Conservation (phyloP, 2,113 vertebrate species). For the Oryzias javanicus region DNA sequence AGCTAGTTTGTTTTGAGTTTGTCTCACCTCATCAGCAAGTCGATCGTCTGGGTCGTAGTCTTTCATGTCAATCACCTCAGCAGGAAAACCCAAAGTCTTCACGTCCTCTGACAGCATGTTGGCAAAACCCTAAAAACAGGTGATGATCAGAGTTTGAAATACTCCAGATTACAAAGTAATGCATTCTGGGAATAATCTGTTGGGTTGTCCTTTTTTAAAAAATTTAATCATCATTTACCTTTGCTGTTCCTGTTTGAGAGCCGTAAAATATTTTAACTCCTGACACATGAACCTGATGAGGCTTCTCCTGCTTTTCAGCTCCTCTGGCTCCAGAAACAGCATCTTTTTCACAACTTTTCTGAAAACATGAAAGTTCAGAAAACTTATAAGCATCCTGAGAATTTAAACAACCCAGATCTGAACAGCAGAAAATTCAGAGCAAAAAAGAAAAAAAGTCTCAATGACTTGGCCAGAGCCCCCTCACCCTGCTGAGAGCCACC, state of each 20-base stretch:
- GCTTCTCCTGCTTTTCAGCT: slow-evolving; percentile 33
- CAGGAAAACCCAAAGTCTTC: slow-evolving; percentile 68
- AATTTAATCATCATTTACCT: slow-evolving; percentile 76
- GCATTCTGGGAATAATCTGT: not conserved
- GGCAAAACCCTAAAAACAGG: slow-evolving; percentile 82
- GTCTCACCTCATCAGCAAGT: slow-evolving; percentile 86
- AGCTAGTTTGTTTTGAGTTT: not conserved
- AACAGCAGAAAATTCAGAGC: no score
- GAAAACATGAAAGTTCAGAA: not conserved
- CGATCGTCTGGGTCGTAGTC: slow-evolving; percentile 90
- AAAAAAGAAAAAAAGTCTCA: no score
- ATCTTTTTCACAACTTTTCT: slow-evolving; percentile 40
- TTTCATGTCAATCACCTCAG: slow-evolving; percentile 81
- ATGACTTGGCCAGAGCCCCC: no score
- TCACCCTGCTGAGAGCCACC: slow-evolving; percentile 76
- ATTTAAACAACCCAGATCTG: no score
- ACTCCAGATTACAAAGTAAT: not conserved
- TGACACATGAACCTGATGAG: slow-evolving; percentile 69
- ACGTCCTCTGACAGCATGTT: slow-evolving; percentile 78
- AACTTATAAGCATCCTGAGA: not conserved
- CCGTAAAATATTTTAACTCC: slow-evolving; percentile 89
- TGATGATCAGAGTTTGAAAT: not conserved
- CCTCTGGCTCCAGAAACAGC: not conserved
- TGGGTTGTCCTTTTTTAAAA: no score
- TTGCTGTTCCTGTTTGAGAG: slow-evolving; percentile 92